These are phyloP conservation scores for Alviniconcha marisindica DNA, from an alignment of 1,140 invertebrate species.

Conservation along the genomic window DNA sequence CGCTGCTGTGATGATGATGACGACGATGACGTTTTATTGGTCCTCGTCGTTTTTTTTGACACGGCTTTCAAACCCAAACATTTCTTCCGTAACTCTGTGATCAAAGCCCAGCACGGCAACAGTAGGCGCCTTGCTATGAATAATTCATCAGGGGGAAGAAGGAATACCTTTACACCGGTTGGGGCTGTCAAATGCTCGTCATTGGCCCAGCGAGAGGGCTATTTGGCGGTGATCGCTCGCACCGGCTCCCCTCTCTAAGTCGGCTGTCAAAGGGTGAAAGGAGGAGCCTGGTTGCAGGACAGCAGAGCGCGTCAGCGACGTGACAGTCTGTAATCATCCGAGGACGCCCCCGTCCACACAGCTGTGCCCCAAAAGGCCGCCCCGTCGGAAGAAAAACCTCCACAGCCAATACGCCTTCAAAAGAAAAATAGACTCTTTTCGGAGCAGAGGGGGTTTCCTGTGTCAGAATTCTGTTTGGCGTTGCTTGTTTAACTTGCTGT, in stretches of 20 bases:
- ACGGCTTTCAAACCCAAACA: too few relatives aligned
- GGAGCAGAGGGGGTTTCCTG: not conserved
- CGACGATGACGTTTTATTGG: too few relatives aligned
- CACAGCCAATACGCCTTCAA: not conserved
- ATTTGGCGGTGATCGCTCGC: conserved; percentile 7
- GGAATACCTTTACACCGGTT: not conserved
- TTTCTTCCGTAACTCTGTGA: not conserved
- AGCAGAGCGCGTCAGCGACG: not conserved
- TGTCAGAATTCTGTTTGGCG: not conserved
- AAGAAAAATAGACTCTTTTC: not conserved
- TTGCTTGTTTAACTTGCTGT: not conserved
- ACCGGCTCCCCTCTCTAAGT: not conserved
- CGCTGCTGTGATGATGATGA: too few relatives aligned
- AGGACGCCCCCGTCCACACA: not conserved
- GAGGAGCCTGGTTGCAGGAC: not conserved
- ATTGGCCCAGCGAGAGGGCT: not conserved
- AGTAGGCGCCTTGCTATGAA: not conserved
- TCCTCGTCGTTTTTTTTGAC: too few relatives aligned
- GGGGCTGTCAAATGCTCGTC: not conserved
- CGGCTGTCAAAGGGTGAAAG: not conserved
- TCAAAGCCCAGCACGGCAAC: not conserved
- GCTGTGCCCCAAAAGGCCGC: not conserved
- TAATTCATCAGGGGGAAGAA: not conserved
- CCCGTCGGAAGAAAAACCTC: not conserved
- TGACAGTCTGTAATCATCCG: not conserved